Conservation (phyloP, 1,140 invertebrate species). For the Trichoplusia ni region DNA sequence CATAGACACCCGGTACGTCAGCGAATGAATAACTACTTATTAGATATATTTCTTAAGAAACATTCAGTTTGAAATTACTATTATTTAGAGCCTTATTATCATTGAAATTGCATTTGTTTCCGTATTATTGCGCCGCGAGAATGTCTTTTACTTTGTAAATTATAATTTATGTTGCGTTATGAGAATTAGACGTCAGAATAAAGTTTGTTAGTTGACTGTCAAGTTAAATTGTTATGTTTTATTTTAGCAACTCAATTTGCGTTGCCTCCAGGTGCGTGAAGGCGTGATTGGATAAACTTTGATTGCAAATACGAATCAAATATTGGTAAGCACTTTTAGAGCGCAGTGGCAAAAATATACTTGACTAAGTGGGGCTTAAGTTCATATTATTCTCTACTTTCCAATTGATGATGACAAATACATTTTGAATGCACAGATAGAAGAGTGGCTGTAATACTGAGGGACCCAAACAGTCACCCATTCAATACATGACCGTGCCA, state of each 20-base stretch:
- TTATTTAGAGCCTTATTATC: slow-evolving; percentile 33
- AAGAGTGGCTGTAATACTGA: too few species aligned
- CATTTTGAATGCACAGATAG: too few species aligned
- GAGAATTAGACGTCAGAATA: slow-evolving; percentile 5
- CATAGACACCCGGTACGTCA: slow-evolving; percentile 3
- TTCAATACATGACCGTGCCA: too few species aligned
- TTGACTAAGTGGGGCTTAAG: too few species aligned
- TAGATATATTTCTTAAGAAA: slow-evolving; percentile 27
- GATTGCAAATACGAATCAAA: too few species aligned
- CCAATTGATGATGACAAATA: too few species aligned
- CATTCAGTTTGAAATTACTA: slow-evolving; percentile 33
- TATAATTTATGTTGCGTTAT: neutral
- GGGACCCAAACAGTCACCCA: too few species aligned
- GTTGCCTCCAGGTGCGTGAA: neutral
- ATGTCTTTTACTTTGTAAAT: slow-evolving; percentile 9
- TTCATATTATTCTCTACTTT: too few species aligned
- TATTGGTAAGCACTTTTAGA: too few species aligned
- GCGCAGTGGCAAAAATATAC: too few species aligned
- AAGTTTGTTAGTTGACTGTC: neutral
- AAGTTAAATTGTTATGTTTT: neutral
- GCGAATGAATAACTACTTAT: slow-evolving; percentile 11
- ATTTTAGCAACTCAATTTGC: slow-evolving; percentile 19
- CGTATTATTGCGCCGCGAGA: neutral
- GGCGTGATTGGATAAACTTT: too few species aligned
- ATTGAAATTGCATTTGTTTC: slow-evolving; percentile 29